Evolutionary conservation across 2,888 invertebrate genomes (phyloP).

Genomic region (Brassicogethes aeneus): DNA sequence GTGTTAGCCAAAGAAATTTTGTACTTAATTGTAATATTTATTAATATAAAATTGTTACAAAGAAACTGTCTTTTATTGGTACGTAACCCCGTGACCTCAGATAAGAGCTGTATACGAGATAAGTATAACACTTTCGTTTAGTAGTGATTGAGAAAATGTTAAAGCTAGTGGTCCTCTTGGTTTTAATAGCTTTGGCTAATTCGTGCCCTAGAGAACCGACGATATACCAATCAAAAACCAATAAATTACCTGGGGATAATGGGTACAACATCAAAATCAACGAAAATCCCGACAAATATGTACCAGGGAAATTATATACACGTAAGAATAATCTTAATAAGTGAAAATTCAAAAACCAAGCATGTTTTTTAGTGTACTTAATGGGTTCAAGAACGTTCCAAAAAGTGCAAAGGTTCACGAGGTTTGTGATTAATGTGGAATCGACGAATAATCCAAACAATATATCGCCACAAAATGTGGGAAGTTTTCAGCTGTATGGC

Average conservation of each 20-base stretch:
- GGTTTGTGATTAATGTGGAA: slow-evolving; percentile 70
- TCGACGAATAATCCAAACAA: slow-evolving; percentile 44
- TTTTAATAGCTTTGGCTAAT: not conserved
- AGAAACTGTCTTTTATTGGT: not conserved
- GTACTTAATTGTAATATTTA: not conserved
- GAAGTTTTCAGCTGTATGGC: slow-evolving; percentile 62
- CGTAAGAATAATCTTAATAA: slow-evolving; percentile 41
- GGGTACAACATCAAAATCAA: slow-evolving; percentile 75
- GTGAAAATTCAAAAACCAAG: too few species aligned
- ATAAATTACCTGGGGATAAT: slow-evolving; percentile 72
- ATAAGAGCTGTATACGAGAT: too few species aligned
- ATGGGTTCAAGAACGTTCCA: slow-evolving; percentile 55
- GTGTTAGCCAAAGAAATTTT: not conserved
- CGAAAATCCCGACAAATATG: slow-evolving; percentile 72
- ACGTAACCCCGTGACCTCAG: too few species aligned
- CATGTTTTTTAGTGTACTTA: slow-evolving; percentile 23
- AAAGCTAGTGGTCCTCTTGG: slow-evolving; percentile 4
- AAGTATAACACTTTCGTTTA: too few species aligned
- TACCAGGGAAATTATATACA: slow-evolving; percentile 75
- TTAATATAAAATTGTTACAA: not conserved
- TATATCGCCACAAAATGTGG: slow-evolving; percentile 50
- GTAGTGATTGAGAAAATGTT: slow-evolving; percentile 3
- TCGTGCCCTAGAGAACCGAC: slow-evolving; percentile 43
- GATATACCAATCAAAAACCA: slow-evolving; percentile 38
- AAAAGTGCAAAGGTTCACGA: slow-evolving; percentile 65